phyloP scores from a whole-genome alignment of 92 coral and sea anemone species.

The Phenganax subtilis region DNA sequence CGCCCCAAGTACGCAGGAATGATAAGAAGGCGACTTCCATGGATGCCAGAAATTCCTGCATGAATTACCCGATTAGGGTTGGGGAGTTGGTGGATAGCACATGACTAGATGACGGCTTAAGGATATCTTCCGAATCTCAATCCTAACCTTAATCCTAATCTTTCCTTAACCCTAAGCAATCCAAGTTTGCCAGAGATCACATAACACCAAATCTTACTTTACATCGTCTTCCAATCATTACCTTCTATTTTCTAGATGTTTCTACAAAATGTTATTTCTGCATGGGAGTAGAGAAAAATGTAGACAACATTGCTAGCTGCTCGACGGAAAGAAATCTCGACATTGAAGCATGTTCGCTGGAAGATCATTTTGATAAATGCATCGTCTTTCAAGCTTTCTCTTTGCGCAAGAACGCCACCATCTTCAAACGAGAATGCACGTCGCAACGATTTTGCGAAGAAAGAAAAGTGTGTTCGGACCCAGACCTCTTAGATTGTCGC shows the following conservation, averaged over 20 bases:
- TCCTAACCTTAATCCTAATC: too few species aligned
- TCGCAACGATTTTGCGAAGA: conserved; percentile 14
- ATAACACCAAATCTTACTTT: neutral
- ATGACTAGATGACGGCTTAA: too few species aligned
- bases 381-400: conserved; percentile 37
- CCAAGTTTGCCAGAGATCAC: neutral
- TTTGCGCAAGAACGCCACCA: conserved; percentile 14
- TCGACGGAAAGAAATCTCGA: neutral
- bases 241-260: neutral
- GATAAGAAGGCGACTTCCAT: neutral
- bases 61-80: neutral
- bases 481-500: conserved; percentile 13
- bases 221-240: neutral
- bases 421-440: conserved; percentile 34
- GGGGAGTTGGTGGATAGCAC: too few species aligned
- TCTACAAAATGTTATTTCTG: conserved; percentile 28
- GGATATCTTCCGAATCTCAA: too few species aligned
- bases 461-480: conserved; percentile 3
- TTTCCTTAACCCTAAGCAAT: too few species aligned
- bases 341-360: conserved; percentile 5
- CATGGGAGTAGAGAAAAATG: conserved; percentile 9
- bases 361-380: conserved; percentile 27
- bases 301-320: conserved; percentile 9
- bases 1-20: too few species aligned
- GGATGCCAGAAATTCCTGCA: neutral